phyloP scores from a whole-genome alignment of 1,140 invertebrate genomes.

The Trypoxylus dichotomus region DNA sequence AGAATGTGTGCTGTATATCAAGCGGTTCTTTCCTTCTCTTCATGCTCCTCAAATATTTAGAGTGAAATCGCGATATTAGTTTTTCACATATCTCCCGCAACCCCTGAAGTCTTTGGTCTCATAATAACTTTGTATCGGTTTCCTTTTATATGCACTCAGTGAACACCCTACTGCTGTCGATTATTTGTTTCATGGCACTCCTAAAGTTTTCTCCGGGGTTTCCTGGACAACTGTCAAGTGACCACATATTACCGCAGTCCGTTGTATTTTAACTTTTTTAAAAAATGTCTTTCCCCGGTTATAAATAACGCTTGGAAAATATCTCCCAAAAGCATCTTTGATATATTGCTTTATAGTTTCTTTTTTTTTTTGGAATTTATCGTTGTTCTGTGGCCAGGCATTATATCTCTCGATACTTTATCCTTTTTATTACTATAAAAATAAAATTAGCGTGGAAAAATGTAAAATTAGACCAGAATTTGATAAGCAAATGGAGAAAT shows the following conservation, averaged over 20 bases:
- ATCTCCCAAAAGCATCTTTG: no score
- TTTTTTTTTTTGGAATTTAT: no score
- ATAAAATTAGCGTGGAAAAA: no score
- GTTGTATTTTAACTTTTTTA: no score
- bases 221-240: not conserved
- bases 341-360: no score
- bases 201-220: slow-evolving; percentile 3
- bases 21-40: not conserved
- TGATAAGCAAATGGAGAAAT: not conserved
- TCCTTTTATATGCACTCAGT: slow-evolving; percentile 15
- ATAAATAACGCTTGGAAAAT: no score
- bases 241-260: no score
- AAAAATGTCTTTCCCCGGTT: no score
- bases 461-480: not conserved
- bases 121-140: slow-evolving; percentile 6
- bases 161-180: not conserved
- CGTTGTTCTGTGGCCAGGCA: no score
- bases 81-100: slow-evolving; percentile 3
- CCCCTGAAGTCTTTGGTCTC: not conserved
- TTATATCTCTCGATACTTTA: no score
- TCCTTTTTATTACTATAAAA: no score
- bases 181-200: slow-evolving; percentile 12
- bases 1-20: slow-evolving; percentile 1
- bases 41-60: not conserved
- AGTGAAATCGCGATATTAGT: slow-evolving; percentile 15